Evolutionary conservation across 2,888 invertebrate genomes (phyloP), one percentile per base, ranked within the genome.

Genomic region (Tenthredo notha): DNA sequence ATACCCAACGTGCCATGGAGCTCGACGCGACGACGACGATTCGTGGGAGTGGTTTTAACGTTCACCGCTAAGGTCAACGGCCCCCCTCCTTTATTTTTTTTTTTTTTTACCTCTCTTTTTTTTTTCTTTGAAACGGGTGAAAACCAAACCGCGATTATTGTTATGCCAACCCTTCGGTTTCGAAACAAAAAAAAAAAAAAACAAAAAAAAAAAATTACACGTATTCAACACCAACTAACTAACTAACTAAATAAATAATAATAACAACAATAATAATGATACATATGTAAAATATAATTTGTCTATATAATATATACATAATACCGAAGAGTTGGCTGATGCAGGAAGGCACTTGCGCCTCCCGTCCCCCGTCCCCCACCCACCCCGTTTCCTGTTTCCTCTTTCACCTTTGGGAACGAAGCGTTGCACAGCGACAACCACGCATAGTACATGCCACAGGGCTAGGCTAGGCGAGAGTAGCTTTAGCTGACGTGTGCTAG

Each of bases 321-420:
- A 58, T 61, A 21, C 6, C 2, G 18, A 50, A 50, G 2, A 50
- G n/a, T 72, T 43, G 18, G n/a, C 43, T 21, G 72, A 72, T 72
- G 40, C 72, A 72, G 72, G 72, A 72, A 72, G 40, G 78, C 78
- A 78, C 78, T 78, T 61, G 58, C 78, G 78, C 78, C 78, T 58
- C 78, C 58, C 9, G 0, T 7, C 78, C 58, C 58, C 33, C 4
- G 33, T 21, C 58, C 58, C 78, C 58, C 58, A 3, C 2, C 67
- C 25, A 0, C 67, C 18, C 21, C 78, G 78, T 78, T 78, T 78
- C 78, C 78, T 78, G 78, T 58, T 78, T 78, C 78, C 78, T 78
- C 75, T 75, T 78, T 78, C 78, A 78, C 78, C 78, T 58, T 78
- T 78, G 58, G 78, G 54, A 78, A 78, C 75, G 47, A 40, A 47